These are phyloP conservation scores for Rhagoletis zephyria DNA, from an alignment of 1,140 invertebrate genomes.

Conservation along the genomic window DNA sequence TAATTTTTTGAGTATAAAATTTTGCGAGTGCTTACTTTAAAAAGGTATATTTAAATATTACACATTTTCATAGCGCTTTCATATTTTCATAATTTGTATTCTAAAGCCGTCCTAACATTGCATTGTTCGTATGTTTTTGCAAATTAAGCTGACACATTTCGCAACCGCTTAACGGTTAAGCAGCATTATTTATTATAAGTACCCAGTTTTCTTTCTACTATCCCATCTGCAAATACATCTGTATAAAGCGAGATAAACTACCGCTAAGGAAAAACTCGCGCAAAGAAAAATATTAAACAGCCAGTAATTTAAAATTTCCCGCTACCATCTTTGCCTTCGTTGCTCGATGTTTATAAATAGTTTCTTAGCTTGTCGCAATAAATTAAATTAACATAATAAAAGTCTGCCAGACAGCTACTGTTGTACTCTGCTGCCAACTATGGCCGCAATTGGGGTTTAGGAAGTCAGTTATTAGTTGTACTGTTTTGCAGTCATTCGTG, in stretches of 20 bases:
- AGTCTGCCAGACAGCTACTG: not conserved
- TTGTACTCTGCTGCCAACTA: not conserved
- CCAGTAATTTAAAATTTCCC: not conserved
- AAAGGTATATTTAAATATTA: no score
- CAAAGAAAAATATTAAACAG: not conserved
- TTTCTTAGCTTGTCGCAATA: not conserved
- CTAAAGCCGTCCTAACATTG: not conserved
- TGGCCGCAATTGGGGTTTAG: not conserved
- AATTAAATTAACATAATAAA: conserved; percentile 41
- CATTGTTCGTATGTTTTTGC: not conserved
- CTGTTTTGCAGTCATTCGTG: not conserved
- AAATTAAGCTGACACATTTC: conserved; percentile 7
- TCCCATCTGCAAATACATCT: not conserved
- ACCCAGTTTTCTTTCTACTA: not conserved
- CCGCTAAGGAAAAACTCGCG: not conserved
- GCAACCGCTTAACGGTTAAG: not conserved
- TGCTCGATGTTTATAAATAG: not conserved
- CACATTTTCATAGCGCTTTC: no score
- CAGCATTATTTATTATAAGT: not conserved
- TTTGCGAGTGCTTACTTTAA: no score
- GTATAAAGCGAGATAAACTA: conserved; percentile 1
- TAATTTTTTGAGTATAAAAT: no score
- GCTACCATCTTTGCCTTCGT: not conserved
- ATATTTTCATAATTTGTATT: no score
- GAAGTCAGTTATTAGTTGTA: conserved; percentile 4